A percentile compares a stretch with the other conserved stretches of the same genome.
phyloP scores from a whole-genome alignment of 1,140 invertebrate genomes.

The Hyphantria cunea region DNA sequence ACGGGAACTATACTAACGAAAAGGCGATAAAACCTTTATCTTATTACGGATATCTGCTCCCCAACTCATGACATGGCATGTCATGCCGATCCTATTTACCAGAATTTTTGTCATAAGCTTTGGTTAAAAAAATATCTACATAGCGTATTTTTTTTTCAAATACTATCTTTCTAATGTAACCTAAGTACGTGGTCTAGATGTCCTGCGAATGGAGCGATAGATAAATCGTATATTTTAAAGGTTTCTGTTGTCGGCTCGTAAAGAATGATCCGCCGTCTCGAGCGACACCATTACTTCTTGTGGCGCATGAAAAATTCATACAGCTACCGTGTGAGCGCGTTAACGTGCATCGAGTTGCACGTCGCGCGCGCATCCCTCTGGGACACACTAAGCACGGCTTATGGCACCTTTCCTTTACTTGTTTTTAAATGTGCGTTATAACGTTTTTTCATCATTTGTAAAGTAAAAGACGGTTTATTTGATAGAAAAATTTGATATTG shows the following conservation, averaged over 20 bases:
- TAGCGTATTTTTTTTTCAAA: constrained; percentile 17
- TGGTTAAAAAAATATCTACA: constrained; percentile 12
- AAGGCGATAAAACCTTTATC: constrained; percentile 77
- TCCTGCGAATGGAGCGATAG: constrained; percentile 18
- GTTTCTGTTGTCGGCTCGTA: constrained; percentile 70
- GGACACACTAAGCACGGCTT: constrained; percentile 55
- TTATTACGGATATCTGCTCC: constrained; percentile 59
- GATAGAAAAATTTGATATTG: no score
- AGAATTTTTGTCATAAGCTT: constrained; percentile 16
- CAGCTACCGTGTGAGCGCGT: constrained; percentile 62
- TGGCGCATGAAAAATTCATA: constrained; percentile 76
- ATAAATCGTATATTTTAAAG: constrained; percentile 68
- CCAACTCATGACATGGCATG: constrained; percentile 24
- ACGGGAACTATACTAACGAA: constrained; percentile 73
- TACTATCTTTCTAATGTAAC: constrained; percentile 8
- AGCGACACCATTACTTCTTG: constrained; percentile 68
- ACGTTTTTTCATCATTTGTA: constrained; percentile 39
- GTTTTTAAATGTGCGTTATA: constrained; percentile 31
- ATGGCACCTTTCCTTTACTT: constrained; percentile 36
- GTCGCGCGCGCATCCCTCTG: constrained; percentile 58
- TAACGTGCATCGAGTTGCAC: constrained; percentile 48
- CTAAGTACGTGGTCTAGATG: no score
- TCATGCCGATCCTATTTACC: constrained; percentile 44
- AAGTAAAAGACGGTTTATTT: neutral
- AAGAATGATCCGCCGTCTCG: constrained; percentile 75